Evolutionary conservation across 2,888 invertebrate species (phyloP).

Genomic region (Embidobia sp.): DNA sequence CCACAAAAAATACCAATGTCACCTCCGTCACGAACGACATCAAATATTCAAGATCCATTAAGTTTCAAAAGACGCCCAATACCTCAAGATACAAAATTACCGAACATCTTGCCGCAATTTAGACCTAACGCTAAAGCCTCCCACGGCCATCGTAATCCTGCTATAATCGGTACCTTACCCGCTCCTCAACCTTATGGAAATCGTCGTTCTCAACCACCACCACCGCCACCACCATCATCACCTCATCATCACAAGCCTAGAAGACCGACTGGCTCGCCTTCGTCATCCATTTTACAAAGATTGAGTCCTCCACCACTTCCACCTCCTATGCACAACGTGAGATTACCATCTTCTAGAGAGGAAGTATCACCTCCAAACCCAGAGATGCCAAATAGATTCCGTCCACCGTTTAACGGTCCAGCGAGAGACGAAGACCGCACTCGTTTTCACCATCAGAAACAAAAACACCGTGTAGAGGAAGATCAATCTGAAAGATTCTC

Average conservation of each 20-base stretch:
- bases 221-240: slow-evolving; percentile 68
- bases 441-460: slow-evolving; percentile 45
- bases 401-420: slow-evolving; percentile 52
- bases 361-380: slow-evolving; percentile 53
- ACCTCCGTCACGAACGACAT: slow-evolving; percentile 63
- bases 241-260: slow-evolving; percentile 72
- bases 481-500: slow-evolving; percentile 75
- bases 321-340: slow-evolving; percentile 12
- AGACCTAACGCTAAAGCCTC: slow-evolving; percentile 86
- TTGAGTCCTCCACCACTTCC: slow-evolving; percentile 82
- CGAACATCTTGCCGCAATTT: slow-evolving; percentile 88
- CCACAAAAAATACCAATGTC: slow-evolving; percentile 72
- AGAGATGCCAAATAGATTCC: slow-evolving; percentile 69
- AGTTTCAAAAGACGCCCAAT: slow-evolving; percentile 65
- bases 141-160: slow-evolving; percentile 80
- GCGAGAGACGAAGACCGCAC: slow-evolving; percentile 36
- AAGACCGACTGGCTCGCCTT: slow-evolving; percentile 74
- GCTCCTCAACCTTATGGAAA: slow-evolving; percentile 68
- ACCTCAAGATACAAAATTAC: slow-evolving; percentile 78
- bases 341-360: slow-evolving; percentile 59
- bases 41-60: slow-evolving; percentile 60
- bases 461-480: slow-evolving; percentile 75
- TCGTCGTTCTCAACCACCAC: slow-evolving; percentile 69
- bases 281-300: slow-evolving; percentile 79
- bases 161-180: slow-evolving; percentile 75